Evolutionary conservation across 2,113 vertebrate species (phyloP), one percentile per base, ranked within the genome.

Genomic region (Petaurus breviceps): DNA sequence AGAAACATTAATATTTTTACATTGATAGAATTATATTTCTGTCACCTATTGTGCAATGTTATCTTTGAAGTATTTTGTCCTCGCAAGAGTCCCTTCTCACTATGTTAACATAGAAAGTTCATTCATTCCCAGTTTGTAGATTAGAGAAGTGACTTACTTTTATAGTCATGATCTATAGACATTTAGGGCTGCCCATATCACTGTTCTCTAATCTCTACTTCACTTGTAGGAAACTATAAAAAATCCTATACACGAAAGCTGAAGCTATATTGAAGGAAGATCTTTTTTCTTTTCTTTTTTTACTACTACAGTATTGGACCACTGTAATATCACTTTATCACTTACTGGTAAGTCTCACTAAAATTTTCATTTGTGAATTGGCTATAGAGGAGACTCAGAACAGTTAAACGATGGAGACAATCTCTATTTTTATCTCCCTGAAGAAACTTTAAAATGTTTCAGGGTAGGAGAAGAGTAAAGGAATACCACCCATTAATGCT

Each of bases 391-490:
- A n/a, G 24, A 91, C 51, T 43, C 23, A 96, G 96, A 49, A 7
- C 90, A 97, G 50, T 89, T 89, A 96, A 89, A 95, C 46, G 28
- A 55, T 68, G 37, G 50, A 51, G 90, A 51, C 53, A 92, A 94
- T 51, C n/a, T 95, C 0, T 89, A n/a, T 92, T 92, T 95, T 57
- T 97, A 7, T 90, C 90, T 97, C 49, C 1, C n/a, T 52, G 92
- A 95, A 98, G 91, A 61, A 77, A 97, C 90, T 51, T 94, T 94
- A 77, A 92, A 95, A 93, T 55, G 19, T 50, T 95, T 96, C 94
- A 51, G 89, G 96, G 95, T 89, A 49, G 96, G 95, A 94, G 93
- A 92, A 96, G 50, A 92, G 37, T 51, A 92, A 95, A 96, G 28
- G 19, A 2, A 5, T 5, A 57, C 37, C 61, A 55, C n/a, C 19